A percentile compares a stretch with the other conserved stretches of the same genome.
phyloP scores from a whole-genome alignment of 2,888 invertebrate species.

The Sarcophaga variegata region DNA sequence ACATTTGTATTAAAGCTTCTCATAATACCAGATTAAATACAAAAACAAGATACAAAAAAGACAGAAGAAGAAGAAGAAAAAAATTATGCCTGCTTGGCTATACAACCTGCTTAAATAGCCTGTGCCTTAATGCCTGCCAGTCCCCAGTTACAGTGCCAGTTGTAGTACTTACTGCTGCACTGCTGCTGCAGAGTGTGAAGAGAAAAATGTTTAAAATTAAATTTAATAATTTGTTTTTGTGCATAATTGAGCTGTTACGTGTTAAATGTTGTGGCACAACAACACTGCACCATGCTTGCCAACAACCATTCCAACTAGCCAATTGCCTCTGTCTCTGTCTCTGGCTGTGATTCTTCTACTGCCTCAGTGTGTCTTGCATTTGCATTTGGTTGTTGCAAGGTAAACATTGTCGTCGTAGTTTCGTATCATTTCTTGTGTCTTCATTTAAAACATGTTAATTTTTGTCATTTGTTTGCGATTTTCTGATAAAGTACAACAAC shows the following conservation, averaged over 20 bases:
- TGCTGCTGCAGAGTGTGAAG: not conserved
- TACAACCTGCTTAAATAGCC: slow-evolving; percentile 47
- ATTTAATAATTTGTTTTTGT: slow-evolving; percentile 70
- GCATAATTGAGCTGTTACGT: slow-evolving; percentile 66
- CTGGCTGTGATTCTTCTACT: not conserved
- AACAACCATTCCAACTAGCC: not conserved
- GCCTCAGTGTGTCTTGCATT: too few relatives aligned
- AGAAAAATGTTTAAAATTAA: slow-evolving; percentile 64
- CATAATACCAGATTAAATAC: slow-evolving; percentile 60
- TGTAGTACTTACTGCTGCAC: not conserved
- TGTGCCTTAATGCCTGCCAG: not conserved
- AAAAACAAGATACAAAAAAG: not conserved
- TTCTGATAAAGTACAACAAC: slow-evolving; percentile 41
- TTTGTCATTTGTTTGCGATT: slow-evolving; percentile 60
- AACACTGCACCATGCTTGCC: slow-evolving; percentile 24
- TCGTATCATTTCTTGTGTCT: not conserved
- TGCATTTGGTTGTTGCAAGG: slow-evolving; percentile 18
- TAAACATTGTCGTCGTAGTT: slow-evolving; percentile 32
- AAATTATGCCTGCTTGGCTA: not conserved
- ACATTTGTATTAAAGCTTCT: slow-evolving; percentile 65
- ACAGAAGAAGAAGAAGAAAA: not conserved
- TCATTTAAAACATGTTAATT: slow-evolving; percentile 57
- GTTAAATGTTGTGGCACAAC: slow-evolving; percentile 59
- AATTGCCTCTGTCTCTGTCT: slow-evolving; percentile 3
- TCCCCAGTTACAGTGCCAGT: not conserved